Base-by-base conservation (phyloP, 2,888 invertebrate species). In the Seladonia tumulorum region DNA sequence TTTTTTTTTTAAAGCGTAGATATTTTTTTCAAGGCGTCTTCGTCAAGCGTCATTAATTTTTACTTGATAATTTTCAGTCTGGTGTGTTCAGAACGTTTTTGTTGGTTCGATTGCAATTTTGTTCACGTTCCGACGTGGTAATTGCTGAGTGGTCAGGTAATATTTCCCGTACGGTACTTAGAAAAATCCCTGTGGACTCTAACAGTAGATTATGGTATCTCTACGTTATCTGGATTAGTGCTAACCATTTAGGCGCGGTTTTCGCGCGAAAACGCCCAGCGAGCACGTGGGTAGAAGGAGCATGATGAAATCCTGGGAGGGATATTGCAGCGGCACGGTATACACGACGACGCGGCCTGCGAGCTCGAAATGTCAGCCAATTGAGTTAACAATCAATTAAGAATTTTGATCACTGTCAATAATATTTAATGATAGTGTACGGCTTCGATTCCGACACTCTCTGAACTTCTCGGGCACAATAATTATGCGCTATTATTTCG, bases 241-340 rank as follows among this genome's bases (percentile, higher is more conserved):
- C 68, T 79, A 42, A n/a, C 42, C 5, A 29, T 22, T 14, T 14
- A 74, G 79, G 79, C 70, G 73, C 25, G 73, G 68, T 66, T 78
- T 76, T 68, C 53, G 35, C 29, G 60, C n/a, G 25, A 39, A 29
- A 12, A 68, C 18, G 73, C n/a, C 68, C 12, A 14, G 35, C 45
- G 39, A 76, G 68, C 85, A 83, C 85, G 83, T 84, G 76, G 77
- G 75, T 29, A 53, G 76, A 29, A 22, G 57, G 8, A 45, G 81
- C 45, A 88, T 90, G 90, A 90, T 85, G 90, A 90, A 90, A 90
- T 88, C 66, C 75, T 82, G 71, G 10, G n/a, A 66, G 73, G 29
- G 83, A 73, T 90, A 81, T 80, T 90, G 70, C 70, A 42, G 42
- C 70, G 39, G 79, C 76, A 70, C 57, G 81, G 39, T 72, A 39